Evolutionary conservation across 2,113 vertebrate genomes (phyloP), one percentile per base, ranked within the genome.

Genomic region (Danionella cerebrum): DNA sequence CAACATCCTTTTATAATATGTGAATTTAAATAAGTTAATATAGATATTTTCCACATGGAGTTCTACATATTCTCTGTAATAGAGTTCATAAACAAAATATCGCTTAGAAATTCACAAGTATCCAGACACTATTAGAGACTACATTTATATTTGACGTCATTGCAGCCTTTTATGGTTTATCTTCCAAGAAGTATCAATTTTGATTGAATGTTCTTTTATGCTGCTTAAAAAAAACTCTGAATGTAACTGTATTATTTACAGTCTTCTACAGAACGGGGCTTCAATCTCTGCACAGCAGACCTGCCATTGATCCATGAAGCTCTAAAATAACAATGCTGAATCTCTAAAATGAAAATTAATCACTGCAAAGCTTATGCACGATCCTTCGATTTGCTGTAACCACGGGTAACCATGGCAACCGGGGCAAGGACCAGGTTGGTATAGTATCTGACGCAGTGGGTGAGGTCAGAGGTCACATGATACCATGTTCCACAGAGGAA

Each of bases 391-490:
- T 58, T 19, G 48, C 21, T 60, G 35, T 41, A 62, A 35, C 19
- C 42, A 25, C 33, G 5, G 25, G 59, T 65, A 50, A 18, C 53
- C 60, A 58, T 58, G 36, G 35, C 51, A 74, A 74, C 59, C 21
- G 16, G 18, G n/a, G 21, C 50, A 44, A 38, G 18, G 47, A 36
- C 11, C 22, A 47, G 41, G 51, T 31, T 16, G 22, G 27, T 25
- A 36, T 10, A 22, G 16, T 41, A 48, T 35, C 12, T 12, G 48
- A 51, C 11, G 11, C 57, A 25, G 57, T 13, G 42, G 44, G 27
- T 35, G 44, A 64, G 60, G 60, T 64, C 80, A 79, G 47, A 80
- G 75, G 64, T 58, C 70, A 83, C 74, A 13, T 59, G 55, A 65
- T 42, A 67, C 5, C 6, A 35, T 22, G 44, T 79, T 35, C 58